Evolutionary conservation across 2,888 invertebrate genomes (phyloP).

Genomic region (Hyposoter dolosus): DNA sequence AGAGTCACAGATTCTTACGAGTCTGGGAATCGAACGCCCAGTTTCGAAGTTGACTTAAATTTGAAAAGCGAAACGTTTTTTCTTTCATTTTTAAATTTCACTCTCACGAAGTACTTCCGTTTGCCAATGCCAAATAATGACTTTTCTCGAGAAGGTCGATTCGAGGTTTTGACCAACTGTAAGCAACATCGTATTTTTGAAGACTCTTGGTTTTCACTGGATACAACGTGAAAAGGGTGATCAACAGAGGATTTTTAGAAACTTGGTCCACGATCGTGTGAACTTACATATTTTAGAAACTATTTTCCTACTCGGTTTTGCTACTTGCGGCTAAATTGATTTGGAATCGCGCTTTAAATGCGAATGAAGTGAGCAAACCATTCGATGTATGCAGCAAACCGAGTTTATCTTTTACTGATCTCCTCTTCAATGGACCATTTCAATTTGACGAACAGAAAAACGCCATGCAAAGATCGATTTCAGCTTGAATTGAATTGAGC

Average conservation of each 20-base stretch:
- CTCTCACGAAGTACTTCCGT: neutral
- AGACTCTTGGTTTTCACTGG: neutral
- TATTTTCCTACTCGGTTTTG: too few relatives aligned
- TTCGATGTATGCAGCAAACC: too few relatives aligned
- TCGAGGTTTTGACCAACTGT: neutral
- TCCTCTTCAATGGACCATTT: too few relatives aligned
- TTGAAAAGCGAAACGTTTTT: neutral
- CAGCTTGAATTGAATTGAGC: neutral
- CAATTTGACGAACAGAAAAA: too few relatives aligned
- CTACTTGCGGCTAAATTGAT: too few relatives aligned
- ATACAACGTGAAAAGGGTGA: neutral
- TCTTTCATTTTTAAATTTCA: neutral
- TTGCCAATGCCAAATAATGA: neutral
- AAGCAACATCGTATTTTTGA: neutral
- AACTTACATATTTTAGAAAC: neutral
- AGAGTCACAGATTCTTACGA: neutral
- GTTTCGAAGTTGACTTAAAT: neutral
- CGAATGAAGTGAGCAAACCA: too few relatives aligned
- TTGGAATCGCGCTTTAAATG: too few relatives aligned
- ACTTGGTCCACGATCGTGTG: neutral
- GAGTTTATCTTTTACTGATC: too few relatives aligned
- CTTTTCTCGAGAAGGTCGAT: neutral
- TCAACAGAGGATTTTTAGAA: neutral
- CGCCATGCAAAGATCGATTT: neutral
- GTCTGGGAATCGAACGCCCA: neutral